These are phyloP conservation scores for Periophthalmus modestus DNA, from an alignment of 2,113 vertebrate species.

Conservation along the genomic window DNA sequence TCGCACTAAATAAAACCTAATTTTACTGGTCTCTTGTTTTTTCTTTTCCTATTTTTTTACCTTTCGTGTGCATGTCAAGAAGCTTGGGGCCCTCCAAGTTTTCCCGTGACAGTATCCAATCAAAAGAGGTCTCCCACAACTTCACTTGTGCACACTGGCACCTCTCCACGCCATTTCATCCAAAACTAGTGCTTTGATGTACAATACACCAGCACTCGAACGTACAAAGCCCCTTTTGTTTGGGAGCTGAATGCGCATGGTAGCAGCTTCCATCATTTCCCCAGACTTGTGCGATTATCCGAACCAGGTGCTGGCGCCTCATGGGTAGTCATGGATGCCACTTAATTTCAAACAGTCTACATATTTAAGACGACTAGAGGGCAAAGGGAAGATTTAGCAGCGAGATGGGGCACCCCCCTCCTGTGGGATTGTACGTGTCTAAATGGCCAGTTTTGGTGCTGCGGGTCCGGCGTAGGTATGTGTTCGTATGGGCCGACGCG, in stretches of 20 bases:
- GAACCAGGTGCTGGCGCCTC: constrained; percentile 49
- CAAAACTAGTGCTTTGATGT: constrained; percentile 29
- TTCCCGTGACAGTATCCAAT: constrained; percentile 47
- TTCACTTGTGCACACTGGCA: constrained; percentile 22
- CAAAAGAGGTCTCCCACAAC: constrained; percentile 29
- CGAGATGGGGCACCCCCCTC: constrained; percentile 48
- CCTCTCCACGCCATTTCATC: constrained; percentile 21
- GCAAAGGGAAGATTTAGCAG: constrained; percentile 55
- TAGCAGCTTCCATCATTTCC: constrained; percentile 20
- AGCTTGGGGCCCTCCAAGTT: constrained; percentile 32
- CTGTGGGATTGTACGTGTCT: constrained; percentile 58
- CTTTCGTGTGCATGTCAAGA: constrained; percentile 23
- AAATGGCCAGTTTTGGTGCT: constrained; percentile 23
- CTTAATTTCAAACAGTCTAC: constrained; percentile 75
- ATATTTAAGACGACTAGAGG: constrained; percentile 72
- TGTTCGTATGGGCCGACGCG: constrained; percentile 19
- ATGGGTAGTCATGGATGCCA: constrained; percentile 74
- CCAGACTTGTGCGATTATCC: constrained; percentile 23
- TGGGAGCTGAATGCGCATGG: constrained; percentile 39
- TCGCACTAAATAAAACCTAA: constrained; percentile 5
- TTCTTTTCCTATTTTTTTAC: no score
- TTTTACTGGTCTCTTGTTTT: constrained; percentile 26
- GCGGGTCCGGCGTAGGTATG: constrained; percentile 17
- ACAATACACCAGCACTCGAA: constrained; percentile 18
- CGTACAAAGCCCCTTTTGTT: constrained; percentile 33